A percentile compares a stretch with the other conserved stretches of the same genome.
Evolutionary conservation across 53 echinoderm and acorn worm species (phyloP).

Genomic region (Paelopatides confundens): DNA sequence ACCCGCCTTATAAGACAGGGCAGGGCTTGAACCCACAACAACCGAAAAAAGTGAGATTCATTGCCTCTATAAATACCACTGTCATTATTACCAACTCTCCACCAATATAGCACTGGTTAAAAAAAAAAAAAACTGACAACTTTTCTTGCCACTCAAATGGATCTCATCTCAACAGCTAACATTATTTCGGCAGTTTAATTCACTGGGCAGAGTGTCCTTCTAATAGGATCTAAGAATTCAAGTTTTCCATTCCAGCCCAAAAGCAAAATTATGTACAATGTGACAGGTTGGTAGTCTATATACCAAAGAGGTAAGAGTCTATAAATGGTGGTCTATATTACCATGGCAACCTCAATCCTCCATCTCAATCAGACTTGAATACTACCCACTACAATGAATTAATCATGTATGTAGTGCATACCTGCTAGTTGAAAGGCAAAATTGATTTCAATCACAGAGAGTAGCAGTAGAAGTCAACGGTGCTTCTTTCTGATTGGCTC

Average conservation of each 20-base stretch:
- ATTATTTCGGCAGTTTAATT: not conserved
- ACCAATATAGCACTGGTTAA: too few relatives aligned
- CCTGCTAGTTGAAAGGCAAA: conserved; percentile 27
- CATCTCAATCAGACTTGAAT: conserved; percentile 24
- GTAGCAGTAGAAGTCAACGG: not conserved
- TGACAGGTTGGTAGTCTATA: conserved; percentile 35
- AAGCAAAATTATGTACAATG: not conserved
- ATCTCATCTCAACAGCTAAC: not conserved
- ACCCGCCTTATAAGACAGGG: too few relatives aligned
- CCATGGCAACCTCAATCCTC: conserved; percentile 4
- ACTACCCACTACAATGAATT: conserved; percentile 40
- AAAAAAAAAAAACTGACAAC: too few relatives aligned
- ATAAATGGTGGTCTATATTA: conserved; percentile 3
- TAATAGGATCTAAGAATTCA: not conserved
- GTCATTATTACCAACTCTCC: too few relatives aligned
- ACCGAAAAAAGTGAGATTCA: too few relatives aligned
- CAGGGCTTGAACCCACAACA: too few relatives aligned
- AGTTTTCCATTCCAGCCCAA: not conserved
- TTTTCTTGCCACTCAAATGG: too few relatives aligned
- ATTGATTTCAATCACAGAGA: conserved; percentile 20
- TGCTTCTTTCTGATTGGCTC: conserved; percentile 14
- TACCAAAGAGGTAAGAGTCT: conserved; percentile 3
- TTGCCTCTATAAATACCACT: too few relatives aligned
- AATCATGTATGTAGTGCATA: conserved; percentile 39
- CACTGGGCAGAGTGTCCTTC: not conserved